A percentile compares a stretch with the other conserved stretches of the same genome.
Evolutionary conservation across 1,140 invertebrate genomes (phyloP).

Genomic region (Antheraea pernyi): DNA sequence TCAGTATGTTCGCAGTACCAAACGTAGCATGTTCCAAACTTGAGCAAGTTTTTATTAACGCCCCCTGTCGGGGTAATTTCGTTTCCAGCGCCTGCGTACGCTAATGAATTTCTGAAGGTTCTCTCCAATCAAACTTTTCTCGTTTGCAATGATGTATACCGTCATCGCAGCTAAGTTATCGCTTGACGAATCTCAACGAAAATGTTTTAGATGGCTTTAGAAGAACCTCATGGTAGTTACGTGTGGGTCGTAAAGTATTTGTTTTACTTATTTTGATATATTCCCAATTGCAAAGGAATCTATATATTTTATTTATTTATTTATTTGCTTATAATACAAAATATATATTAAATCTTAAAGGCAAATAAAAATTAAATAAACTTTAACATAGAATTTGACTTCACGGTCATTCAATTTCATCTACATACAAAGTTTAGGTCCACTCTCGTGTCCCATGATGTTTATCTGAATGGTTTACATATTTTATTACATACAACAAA

Average conservation of each 20-base stretch:
- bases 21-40: constrained; percentile 16
- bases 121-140: constrained; percentile 46
- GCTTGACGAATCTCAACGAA: constrained; percentile 18
- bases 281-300: too few relatives aligned
- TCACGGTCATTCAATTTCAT: too few relatives aligned
- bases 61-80: constrained; percentile 33
- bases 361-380: too few relatives aligned
- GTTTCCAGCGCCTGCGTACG: constrained; percentile 30
- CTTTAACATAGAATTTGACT: too few relatives aligned
- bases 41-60: constrained; percentile 32
- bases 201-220: constrained; percentile 11
- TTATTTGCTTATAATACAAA: too few relatives aligned
- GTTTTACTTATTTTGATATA: neutral
- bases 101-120: constrained; percentile 48
- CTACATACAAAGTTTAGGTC: too few relatives aligned
- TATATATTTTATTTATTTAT: too few relatives aligned
- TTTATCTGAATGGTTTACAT: too few relatives aligned
- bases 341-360: too few relatives aligned
- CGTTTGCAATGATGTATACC: constrained; percentile 43
- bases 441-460: too few relatives aligned
- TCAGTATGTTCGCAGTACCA: constrained; percentile 11
- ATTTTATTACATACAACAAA: too few relatives aligned
- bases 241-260: neutral
- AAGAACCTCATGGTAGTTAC: constrained; percentile 1
- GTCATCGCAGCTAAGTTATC: constrained; percentile 17